A percentile compares a stretch with the other conserved stretches of the same genome.
Evolutionary conservation across 2,797 vertebrate genomes (phyloP).

Genomic region (Coreius guichenoti): DNA sequence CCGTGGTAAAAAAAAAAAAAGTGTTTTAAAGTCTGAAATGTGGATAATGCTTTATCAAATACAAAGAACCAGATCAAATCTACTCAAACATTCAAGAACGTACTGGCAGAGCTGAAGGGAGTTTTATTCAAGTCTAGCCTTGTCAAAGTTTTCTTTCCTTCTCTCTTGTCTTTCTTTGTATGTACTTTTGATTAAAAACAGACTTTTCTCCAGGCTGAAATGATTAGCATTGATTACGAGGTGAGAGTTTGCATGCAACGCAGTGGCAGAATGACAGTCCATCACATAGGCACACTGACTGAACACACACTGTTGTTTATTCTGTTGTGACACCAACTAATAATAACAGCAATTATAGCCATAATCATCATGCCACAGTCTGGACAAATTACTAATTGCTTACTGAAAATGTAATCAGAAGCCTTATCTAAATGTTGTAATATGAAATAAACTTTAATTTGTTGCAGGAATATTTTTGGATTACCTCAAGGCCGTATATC

Average conservation of each 20-base stretch:
- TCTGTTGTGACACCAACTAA: constrained; percentile 29
- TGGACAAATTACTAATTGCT: constrained; percentile 4
- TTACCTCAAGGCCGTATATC: background rate
- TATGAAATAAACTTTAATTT: background rate
- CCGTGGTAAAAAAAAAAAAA: background rate
- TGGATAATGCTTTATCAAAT: background rate
- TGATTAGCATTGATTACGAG: constrained; percentile 54
- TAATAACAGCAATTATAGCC: constrained; percentile 24
- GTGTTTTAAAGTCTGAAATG: background rate
- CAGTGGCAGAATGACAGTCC: constrained; percentile 27
- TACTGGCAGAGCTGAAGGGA: background rate
- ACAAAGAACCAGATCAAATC: background rate
- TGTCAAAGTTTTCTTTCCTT: constrained; percentile 5
- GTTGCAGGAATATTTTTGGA: background rate
- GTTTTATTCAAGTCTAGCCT: background rate
- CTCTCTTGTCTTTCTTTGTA: background rate
- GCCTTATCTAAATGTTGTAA: background rate
- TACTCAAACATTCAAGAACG: background rate
- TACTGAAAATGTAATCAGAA: background rate
- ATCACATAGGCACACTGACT: background rate
- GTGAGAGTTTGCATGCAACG: constrained; percentile 33
- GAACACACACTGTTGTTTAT: constrained; percentile 8
- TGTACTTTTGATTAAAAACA: constrained; percentile 49
- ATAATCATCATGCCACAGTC: constrained; percentile 24
- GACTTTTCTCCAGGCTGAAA: constrained; percentile 46